Conservation (phyloP, 2,113 vertebrate species). For the Myrmophylax atrothorax region DNA sequence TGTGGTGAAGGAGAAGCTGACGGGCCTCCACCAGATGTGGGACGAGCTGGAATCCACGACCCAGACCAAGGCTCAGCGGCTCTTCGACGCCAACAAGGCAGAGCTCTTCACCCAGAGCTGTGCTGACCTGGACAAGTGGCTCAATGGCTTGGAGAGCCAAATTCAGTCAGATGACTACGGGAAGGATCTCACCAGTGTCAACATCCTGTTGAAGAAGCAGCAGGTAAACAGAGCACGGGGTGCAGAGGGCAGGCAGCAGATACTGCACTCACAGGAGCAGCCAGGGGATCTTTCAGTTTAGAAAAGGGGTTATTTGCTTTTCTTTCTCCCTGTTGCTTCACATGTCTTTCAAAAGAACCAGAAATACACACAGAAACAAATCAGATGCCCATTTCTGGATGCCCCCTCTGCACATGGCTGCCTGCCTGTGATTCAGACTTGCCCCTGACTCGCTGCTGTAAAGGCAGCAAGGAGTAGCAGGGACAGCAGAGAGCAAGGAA, state of each 20-base stretch:
- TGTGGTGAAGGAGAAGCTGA: slow-evolving; percentile 90
- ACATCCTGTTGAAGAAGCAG: slow-evolving; percentile 95
- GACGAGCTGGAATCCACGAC: slow-evolving; percentile 92
- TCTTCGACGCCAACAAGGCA: slow-evolving; percentile 96
- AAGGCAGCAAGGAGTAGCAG: background rate
- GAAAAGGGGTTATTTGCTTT: background rate
- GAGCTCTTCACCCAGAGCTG: slow-evolving; percentile 98
- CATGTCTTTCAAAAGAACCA: background rate
- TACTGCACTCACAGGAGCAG: background rate
- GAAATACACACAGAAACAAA: background rate
- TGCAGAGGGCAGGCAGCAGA: background rate
- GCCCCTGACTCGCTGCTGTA: background rate
- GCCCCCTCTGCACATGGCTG: background rate
- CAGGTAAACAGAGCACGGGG: slow-evolving; percentile 77
- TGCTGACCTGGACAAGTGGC: slow-evolving; percentile 93
- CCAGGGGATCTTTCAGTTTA: background rate
- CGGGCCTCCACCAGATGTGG: slow-evolving; percentile 88
- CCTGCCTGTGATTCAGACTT: background rate
- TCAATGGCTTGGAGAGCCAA: slow-evolving; percentile 90
- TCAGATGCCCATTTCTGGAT: background rate
- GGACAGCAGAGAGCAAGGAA: background rate
- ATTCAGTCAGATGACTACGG: slow-evolving; percentile 95
- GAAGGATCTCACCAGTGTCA: slow-evolving; percentile 96
- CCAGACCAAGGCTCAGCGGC: slow-evolving; percentile 94
- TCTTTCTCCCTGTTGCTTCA: background rate